phyloP scores from a whole-genome alignment of 2,888 invertebrate genomes.

The Polietes domitor region DNA sequence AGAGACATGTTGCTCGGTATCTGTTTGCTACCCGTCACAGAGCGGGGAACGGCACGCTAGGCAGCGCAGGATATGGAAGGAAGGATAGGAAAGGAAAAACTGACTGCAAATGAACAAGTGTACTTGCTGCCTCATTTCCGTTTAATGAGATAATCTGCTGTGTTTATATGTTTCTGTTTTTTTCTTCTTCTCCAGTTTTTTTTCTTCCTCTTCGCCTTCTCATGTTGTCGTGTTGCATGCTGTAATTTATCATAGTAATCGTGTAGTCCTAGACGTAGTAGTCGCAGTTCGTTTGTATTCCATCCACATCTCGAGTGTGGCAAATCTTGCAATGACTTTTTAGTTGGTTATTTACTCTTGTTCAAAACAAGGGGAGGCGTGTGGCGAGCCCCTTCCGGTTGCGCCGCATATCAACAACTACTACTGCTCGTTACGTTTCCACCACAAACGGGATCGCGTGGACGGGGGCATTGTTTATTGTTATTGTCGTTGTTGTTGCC shows the following conservation, averaged over 20 bases:
- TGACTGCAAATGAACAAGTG: constrained; percentile 58
- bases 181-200: background rate
- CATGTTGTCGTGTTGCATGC: constrained; percentile 44
- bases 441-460: background rate
- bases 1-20: constrained; percentile 56
- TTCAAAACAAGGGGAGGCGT: background rate
- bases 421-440: constrained; percentile 25
- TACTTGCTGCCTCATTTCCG: constrained; percentile 69
- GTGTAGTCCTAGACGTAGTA: constrained; percentile 29
- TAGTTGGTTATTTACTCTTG: constrained; percentile 49
- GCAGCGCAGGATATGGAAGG: constrained; percentile 39
- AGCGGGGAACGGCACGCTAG: constrained; percentile 40
- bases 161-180: constrained; percentile 37
- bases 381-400: background rate
- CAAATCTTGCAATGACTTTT: constrained; percentile 59
- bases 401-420: constrained; percentile 13
- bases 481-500: constrained; percentile 6
- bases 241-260: constrained; percentile 65
- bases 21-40: background rate
- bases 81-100: constrained; percentile 4
- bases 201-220: background rate
- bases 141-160: constrained; percentile 78
- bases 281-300: constrained; percentile 10
- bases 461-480: background rate
- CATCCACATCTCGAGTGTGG: constrained; percentile 35